phyloP scores from a whole-genome alignment of 2,797 vertebrate species.

The Xenopus petersii region DNA sequence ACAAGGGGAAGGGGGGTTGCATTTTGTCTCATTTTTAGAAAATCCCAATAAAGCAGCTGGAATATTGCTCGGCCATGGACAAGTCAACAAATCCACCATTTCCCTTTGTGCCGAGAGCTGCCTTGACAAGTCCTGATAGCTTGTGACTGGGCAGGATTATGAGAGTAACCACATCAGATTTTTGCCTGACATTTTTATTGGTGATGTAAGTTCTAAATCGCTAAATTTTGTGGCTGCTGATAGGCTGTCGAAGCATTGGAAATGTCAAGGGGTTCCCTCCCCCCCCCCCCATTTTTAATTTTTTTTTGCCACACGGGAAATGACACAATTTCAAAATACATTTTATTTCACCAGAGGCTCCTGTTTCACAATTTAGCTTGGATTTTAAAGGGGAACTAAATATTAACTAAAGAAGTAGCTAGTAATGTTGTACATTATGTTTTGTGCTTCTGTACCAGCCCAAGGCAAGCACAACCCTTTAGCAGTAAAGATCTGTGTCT shows the following conservation, averaged over 20 bases:
- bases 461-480: no score
- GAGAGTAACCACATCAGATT: slow-evolving; percentile 68
- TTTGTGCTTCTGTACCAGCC: no score
- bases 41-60: slow-evolving; percentile 67
- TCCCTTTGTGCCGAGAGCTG: slow-evolving; percentile 68
- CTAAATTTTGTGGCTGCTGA: slow-evolving; percentile 66
- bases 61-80: slow-evolving; percentile 66
- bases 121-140: slow-evolving; percentile 64
- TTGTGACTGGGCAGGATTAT: slow-evolving; percentile 64
- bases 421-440: no score
- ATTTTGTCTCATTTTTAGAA: slow-evolving; percentile 69
- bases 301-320: slow-evolving; percentile 1
- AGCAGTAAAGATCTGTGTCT: no score
- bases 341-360: slow-evolving; percentile 14
- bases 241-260: slow-evolving; percentile 55
- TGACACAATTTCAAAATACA: slow-evolving; percentile 4
- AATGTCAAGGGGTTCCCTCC: slow-evolving; percentile 7
- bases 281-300: background rate
- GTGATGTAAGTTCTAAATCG: slow-evolving; percentile 73
- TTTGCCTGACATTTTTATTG: slow-evolving; percentile 74
- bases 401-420: no score
- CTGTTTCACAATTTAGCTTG: slow-evolving; percentile 8
- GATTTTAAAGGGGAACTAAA: background rate
- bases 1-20: slow-evolving; percentile 60
- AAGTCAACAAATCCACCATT: slow-evolving; percentile 71